Percentiles rank a stretch among this genome's conserved stretches.
Evolutionary conservation across 2,113 vertebrate genomes (phyloP).

Genomic region (Mus pahari): DNA sequence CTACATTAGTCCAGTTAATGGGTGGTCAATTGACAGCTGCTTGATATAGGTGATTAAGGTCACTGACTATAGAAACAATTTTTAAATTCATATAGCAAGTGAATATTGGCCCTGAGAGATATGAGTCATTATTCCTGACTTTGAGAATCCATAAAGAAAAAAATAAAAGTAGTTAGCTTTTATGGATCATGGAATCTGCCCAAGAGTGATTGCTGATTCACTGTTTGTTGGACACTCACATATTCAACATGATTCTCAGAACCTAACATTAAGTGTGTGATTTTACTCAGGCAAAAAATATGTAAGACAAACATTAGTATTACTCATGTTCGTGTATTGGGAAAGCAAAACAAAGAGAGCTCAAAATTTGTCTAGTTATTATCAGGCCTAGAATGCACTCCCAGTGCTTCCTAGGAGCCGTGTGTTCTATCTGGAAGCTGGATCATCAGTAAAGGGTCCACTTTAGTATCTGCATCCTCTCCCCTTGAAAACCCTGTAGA

Average conservation of each 20-base stretch:
- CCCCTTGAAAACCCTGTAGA: background rate
- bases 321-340: background rate
- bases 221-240: background rate
- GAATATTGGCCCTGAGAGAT: background rate
- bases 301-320: background rate
- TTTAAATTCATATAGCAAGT: background rate
- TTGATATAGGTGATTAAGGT: background rate
- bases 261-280: background rate
- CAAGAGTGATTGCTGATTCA: background rate
- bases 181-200: background rate
- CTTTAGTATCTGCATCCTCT: background rate
- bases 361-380: background rate
- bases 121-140: background rate
- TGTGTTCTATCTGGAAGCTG: background rate
- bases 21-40: background rate
- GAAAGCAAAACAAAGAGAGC: background rate
- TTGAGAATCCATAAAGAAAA: background rate
- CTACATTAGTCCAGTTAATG: slow-evolving; percentile 9
- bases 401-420: background rate
- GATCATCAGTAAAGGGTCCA: too few species aligned
- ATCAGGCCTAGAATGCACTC: background rate
- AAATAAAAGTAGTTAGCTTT: background rate
- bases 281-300: background rate
- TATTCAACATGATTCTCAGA: background rate
- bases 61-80: background rate